Conservation (phyloP, 2,888 invertebrate genomes). For the Lacanobia wlatinum region DNA sequence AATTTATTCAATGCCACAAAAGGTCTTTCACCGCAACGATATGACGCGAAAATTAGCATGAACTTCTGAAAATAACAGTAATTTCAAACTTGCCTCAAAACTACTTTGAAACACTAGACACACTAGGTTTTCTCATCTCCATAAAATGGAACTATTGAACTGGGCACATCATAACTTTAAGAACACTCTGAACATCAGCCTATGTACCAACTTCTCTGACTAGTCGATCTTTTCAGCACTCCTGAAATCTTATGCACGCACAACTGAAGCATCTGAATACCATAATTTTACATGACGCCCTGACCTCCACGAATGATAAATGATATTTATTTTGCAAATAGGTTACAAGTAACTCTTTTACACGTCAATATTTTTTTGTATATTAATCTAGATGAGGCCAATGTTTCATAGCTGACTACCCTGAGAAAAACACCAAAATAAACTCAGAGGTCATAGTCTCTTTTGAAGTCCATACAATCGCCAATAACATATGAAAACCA, state of each 20-base stretch:
- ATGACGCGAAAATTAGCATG: slow-evolving; percentile 19
- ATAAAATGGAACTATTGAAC: not conserved
- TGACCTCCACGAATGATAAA: too few species aligned
- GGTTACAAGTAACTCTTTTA: too few species aligned
- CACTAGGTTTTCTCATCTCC: not conserved
- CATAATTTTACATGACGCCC: too few species aligned
- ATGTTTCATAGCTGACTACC: too few species aligned
- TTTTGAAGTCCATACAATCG: too few species aligned
- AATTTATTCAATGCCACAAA: slow-evolving; percentile 4
- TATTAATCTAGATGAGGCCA: too few species aligned
- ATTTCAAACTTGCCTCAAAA: not conserved
- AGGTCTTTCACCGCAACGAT: slow-evolving; percentile 19
- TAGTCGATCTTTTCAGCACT: not conserved
- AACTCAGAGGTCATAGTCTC: too few species aligned
- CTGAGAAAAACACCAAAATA: too few species aligned
- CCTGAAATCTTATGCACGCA: not conserved
- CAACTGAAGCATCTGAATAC: not conserved
- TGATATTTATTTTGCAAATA: too few species aligned
- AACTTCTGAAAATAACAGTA: slow-evolving; percentile 23
- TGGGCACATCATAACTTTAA: too few species aligned
- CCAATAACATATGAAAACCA: too few species aligned
- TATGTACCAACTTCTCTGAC: not conserved
- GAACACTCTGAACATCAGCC: not conserved
- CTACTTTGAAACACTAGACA: not conserved
- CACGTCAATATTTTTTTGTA: too few species aligned